A percentile compares a stretch with the other conserved stretches of the same genome.
Evolutionary conservation across 2,888 invertebrate genomes (phyloP).

Genomic region (Bellardia bayeri): DNA sequence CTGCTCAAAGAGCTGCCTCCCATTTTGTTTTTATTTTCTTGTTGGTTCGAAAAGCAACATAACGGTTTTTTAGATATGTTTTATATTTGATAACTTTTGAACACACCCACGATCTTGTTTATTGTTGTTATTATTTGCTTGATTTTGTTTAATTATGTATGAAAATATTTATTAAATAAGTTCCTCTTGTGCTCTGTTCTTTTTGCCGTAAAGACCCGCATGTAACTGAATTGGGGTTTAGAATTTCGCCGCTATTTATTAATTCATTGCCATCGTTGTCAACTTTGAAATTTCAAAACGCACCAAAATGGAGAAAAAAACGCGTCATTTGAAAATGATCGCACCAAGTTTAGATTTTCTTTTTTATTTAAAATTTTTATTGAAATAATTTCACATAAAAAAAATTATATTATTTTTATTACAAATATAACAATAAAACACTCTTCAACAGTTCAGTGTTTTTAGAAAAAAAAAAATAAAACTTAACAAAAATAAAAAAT

Average conservation of each 20-base stretch:
- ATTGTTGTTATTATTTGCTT: neutral
- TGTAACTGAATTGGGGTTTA: conserved; percentile 7
- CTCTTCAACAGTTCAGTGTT: too few species aligned
- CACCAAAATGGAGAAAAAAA: too few species aligned
- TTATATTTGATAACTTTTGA: neutral
- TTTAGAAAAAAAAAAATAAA: too few species aligned
- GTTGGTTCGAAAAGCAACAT: neutral
- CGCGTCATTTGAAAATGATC: too few species aligned
- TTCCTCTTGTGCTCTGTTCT: neutral
- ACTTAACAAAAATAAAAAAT: too few species aligned
- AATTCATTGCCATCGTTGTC: neutral
- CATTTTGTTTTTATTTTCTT: neutral
- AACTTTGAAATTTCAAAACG: too few species aligned
- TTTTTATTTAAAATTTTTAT: too few species aligned
- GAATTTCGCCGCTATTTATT: conserved; percentile 39
- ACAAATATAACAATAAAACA: too few species aligned
- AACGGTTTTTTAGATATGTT: neutral
- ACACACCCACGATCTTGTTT: neutral
- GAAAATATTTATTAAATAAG: neutral
- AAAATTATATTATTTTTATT: too few species aligned
- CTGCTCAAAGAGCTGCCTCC: neutral
- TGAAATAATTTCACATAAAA: too few species aligned
- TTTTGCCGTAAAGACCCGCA: neutral
- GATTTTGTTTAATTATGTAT: neutral
- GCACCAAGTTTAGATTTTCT: too few species aligned